A percentile compares a stretch with the other conserved stretches of the same genome.
These are phyloP conservation scores for Prietella phreatophila DNA, from an alignment of 2,113 vertebrate species.

Conservation along the genomic window DNA sequence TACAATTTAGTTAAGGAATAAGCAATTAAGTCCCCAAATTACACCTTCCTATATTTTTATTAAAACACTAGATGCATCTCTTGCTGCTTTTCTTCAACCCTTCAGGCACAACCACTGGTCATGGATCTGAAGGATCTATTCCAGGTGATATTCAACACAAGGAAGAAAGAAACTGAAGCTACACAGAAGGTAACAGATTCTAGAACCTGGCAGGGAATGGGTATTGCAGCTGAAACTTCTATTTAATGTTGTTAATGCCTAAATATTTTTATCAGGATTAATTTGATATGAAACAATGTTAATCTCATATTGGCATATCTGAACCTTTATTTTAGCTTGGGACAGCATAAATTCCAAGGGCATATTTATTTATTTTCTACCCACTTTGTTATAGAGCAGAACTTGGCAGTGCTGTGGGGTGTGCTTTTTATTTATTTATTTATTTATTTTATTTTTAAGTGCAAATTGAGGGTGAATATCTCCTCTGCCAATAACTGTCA, in stretches of 20 bases:
- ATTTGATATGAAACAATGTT: not conserved
- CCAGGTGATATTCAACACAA: constrained; percentile 91
- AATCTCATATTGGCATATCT: not conserved
- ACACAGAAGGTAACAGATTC: constrained; percentile 73
- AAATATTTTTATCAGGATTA: not conserved
- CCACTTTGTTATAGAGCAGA: not conserved
- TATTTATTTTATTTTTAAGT: not conserved
- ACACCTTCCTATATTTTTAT: not conserved
- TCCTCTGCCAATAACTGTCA: too few species aligned
- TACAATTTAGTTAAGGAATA: not conserved
- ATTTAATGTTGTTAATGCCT: not conserved
- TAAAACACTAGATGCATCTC: not conserved
- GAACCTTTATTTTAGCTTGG: not conserved
- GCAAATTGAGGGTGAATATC: too few species aligned
- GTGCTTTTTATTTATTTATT: too few species aligned
- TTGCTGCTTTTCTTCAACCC: not conserved
- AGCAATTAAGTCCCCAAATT: not conserved
- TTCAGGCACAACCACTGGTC: constrained; percentile 89
- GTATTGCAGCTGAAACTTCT: not conserved
- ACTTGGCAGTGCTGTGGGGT: too few species aligned
- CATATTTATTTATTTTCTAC: not conserved
- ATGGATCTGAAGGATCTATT: constrained; percentile 95
- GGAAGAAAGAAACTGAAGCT: constrained; percentile 84
- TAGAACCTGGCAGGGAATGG: not conserved
- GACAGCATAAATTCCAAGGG: not conserved